Base-by-base conservation (phyloP, 2,797 vertebrate genomes). In the Danio kyathit region DNA sequence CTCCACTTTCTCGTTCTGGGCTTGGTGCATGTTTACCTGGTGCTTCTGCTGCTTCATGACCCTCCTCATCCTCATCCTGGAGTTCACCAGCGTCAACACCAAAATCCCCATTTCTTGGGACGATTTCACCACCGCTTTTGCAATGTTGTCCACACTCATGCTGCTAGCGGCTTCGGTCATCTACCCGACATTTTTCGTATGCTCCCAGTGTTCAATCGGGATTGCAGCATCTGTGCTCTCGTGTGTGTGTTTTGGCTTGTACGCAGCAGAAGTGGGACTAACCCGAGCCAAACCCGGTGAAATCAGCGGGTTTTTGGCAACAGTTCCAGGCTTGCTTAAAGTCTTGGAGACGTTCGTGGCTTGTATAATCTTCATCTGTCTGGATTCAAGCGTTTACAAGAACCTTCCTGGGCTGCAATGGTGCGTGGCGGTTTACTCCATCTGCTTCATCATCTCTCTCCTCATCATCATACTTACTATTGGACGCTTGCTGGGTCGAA, bases 21-120 rank as follows among this genome's bases (percentile, higher is more conserved):
- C 86, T 0, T 97, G 96, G 96, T 95, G 95, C 86, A 96, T 97
- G 95, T 96, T 97, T 87, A 94, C 93, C 5, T 97, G 96, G 96
- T 93, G 92, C 82, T 94, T 97, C 89, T 96, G 96, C 86, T 96
- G 92, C 49, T 43, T 87, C 8, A 64, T 95, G 83, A 95, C 94
- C 0, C 81, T 96, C 56, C 75, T 95, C 72, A 93, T 97, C 56
- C 49, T 97, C 46, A 38, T 95, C 54, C 75, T 96, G 90, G 96
- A 97, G 91, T 88, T 96, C 82, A 92, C 92, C 48, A 89, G 87
- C 6, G 41, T 97, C 74, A 89, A 63, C 12, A 11, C 41, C 0
- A 90, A 88, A 49, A 49, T 96, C 52, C 96, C 95, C 0, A 91
- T 96, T 10, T 93, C 94, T 84, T 97, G 96, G 96, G 94, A 96